phyloP scores from a whole-genome alignment of 2,888 invertebrate species.

The Cetonia aurata region DNA sequence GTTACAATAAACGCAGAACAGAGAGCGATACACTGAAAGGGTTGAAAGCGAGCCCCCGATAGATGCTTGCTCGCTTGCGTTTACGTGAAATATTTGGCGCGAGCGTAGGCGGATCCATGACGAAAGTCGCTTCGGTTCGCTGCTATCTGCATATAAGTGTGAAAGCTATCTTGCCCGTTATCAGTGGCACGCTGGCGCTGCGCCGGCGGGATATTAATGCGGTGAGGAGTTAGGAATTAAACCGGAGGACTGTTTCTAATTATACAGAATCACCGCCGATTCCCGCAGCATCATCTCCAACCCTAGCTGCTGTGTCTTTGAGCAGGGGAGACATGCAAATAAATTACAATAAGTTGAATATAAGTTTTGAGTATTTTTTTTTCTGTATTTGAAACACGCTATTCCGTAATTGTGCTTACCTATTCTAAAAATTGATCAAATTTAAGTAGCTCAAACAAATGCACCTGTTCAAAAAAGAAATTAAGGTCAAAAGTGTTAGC shows the following conservation, averaged over 20 bases:
- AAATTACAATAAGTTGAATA: too few species aligned
- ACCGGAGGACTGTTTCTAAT: slow-evolving; percentile 33
- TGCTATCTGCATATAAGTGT: slow-evolving; percentile 39
- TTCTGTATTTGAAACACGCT: too few species aligned
- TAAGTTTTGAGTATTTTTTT: too few species aligned
- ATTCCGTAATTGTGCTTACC: neutral
- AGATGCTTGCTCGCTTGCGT: neutral
- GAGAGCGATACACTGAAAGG: slow-evolving; percentile 25
- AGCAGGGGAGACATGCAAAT: too few species aligned
- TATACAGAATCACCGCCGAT: slow-evolving; percentile 39
- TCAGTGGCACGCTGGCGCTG: slow-evolving; percentile 40
- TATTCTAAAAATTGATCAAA: too few species aligned
- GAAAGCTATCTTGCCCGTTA: slow-evolving; percentile 42
- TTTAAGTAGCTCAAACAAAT: too few species aligned
- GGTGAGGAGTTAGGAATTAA: slow-evolving; percentile 36
- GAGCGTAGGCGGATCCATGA: neutral
- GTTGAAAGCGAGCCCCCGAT: slow-evolving; percentile 17
- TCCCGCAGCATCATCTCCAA: slow-evolving; percentile 22
- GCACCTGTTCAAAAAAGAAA: too few species aligned
- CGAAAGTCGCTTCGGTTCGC: slow-evolving; percentile 23
- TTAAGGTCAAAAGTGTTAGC: too few species aligned
- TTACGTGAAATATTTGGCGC: slow-evolving; percentile 25
- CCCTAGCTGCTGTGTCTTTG: neutral
- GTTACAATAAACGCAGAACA: slow-evolving; percentile 19
- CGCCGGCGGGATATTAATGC: slow-evolving; percentile 37